Base-by-base conservation (phyloP, 2,888 invertebrate species). In the Calameuta pallipes region DNA sequence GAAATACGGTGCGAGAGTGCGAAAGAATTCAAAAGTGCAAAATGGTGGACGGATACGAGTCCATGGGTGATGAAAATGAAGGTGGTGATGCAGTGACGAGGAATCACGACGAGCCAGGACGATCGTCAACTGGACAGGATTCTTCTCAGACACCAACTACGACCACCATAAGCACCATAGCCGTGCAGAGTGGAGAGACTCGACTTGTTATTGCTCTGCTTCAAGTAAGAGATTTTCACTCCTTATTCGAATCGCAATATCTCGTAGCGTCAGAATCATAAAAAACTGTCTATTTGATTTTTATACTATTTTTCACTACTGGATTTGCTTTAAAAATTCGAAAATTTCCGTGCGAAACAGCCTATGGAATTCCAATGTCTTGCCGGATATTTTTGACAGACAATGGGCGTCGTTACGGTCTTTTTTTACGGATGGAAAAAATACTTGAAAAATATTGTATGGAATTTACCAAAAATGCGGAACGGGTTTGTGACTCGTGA, bases 81-180 rank as follows among this genome's bases (percentile, higher is more conserved):
- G 71, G 71, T 33, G 71, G 33, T 34, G 31, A 71, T 2, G 13
- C 23, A 23, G 33, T 9, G 71, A 23, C 13, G 31, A 31, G 71
- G 34, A 78, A 78, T 31, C 73, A 75, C 35, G 80, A 74, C 74
- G 75, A 75, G 75, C 77, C 79, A 56, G 76, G 78, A 23, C 23
- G 23, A 56, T 56, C 41, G 4, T 87, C 80, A 11, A 74, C 79
- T 35, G 85, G 85, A 73, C 78, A 78, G 76, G 71, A 76, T 76
- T 74, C 78, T 83, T 75, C 84, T 75, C 83, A 81, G 77, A 69
- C 80, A 36, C 89, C 93, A 76, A 93, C 94, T 85, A 95, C 96
- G 78, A 97, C 97, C 80, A 97, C 97, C 85, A 96, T 98, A 88
- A 97, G 97, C 92, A 97, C 98, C 79, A 97, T 98, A 85, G 97